Percentiles rank a stretch among this genome's conserved stretches.
These are phyloP conservation scores for Propithecus deckenii DNA, from an alignment of 2,797 vertebrate genomes.

Conservation along the genomic window DNA sequence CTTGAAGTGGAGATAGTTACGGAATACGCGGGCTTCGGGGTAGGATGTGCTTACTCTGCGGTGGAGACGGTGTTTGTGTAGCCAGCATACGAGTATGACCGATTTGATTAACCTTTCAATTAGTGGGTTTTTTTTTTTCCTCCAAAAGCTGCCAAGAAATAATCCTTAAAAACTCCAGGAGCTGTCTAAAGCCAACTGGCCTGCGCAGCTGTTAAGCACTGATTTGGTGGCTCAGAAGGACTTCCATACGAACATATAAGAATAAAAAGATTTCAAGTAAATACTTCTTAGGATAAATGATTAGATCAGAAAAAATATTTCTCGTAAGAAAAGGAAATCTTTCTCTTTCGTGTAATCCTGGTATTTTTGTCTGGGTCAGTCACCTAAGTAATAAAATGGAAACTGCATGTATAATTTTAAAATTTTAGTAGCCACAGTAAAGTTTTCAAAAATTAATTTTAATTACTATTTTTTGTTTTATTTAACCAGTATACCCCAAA, in stretches of 20 bases:
- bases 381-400: background rate
- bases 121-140: conserved; percentile 52
- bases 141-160: conserved; percentile 79
- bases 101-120: conserved; percentile 83
- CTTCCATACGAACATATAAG: background rate
- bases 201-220: conserved; percentile 66
- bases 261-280: background rate
- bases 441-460: background rate
- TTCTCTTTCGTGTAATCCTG: background rate
- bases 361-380: background rate
- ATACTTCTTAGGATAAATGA: background rate
- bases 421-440: background rate
- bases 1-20: conserved; percentile 42
- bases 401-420: background rate
- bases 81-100: conserved; percentile 71
- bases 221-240: conserved; percentile 16
- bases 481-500: background rate
- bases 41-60: conserved; percentile 67
- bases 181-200: conserved; percentile 80
- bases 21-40: conserved; percentile 59
- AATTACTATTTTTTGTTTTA: background rate
- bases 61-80: conserved; percentile 77
- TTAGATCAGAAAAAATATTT: background rate
- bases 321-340: background rate
- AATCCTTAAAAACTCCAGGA: conserved; percentile 78